Evolutionary conservation across 1,140 invertebrate genomes (phyloP).

Genomic region (Hypsibius dujardini): DNA sequence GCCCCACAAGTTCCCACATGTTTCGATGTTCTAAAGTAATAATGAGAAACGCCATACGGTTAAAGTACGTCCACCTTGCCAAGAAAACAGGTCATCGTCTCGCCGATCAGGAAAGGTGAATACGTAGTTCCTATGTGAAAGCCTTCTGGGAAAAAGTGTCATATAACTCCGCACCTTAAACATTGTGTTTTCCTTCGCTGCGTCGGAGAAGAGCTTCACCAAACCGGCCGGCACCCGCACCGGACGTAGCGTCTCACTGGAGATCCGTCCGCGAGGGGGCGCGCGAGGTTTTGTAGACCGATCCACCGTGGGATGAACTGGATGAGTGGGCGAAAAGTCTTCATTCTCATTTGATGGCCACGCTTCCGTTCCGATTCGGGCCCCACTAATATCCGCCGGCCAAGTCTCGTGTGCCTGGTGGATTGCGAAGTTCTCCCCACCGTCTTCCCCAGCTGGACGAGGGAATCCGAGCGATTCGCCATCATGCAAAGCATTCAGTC

Average conservation of each 20-base stretch:
- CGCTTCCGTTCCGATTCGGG: no score
- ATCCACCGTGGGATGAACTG: neutral
- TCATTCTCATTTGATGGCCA: neutral
- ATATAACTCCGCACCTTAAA: neutral
- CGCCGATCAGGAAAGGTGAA: no score
- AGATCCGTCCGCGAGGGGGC: constrained; percentile 2
- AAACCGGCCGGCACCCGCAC: neutral
- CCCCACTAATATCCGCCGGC: neutral
- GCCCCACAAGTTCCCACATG: constrained; percentile 15
- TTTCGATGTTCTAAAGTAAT: neutral
- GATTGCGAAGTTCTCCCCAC: neutral
- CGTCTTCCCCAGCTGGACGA: neutral
- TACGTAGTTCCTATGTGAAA: no score
- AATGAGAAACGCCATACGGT: no score
- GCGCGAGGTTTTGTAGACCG: neutral
- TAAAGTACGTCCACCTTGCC: no score
- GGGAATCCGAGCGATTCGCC: neutral
- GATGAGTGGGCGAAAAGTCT: neutral
- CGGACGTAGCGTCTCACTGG: neutral
- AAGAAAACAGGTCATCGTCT: no score
- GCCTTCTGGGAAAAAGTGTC: no score
- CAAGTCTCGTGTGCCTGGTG: neutral
- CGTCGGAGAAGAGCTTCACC: neutral
- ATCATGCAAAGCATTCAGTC: neutral
- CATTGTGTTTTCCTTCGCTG: neutral